Conservation (phyloP, 2,797 vertebrate genomes). For the Sebastes itinus region DNA sequence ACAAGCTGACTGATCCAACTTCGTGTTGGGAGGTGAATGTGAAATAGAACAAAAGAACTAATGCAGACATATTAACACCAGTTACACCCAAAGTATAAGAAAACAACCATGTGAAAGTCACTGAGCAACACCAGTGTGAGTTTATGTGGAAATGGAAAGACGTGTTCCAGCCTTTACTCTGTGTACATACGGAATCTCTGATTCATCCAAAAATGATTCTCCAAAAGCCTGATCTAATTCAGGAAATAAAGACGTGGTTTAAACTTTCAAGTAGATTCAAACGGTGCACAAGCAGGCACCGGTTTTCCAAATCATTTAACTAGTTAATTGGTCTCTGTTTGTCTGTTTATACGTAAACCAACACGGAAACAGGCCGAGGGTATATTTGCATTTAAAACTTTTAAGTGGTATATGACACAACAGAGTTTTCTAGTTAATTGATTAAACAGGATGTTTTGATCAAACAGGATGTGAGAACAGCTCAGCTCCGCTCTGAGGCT, state of each 20-base stretch:
- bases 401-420: neutral
- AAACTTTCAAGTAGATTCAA: neutral
- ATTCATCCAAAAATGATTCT: neutral
- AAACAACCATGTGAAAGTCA: neutral
- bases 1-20: neutral
- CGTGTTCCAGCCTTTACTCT: neutral
- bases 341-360: neutral
- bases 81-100: neutral
- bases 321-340: neutral
- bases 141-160: neutral
- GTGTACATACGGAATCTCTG: neutral
- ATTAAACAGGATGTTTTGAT: neutral
- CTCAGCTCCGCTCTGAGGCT: neutral
- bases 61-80: neutral
- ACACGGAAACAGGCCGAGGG: neutral
- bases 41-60: neutral
- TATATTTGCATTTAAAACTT: neutral
- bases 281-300: neutral
- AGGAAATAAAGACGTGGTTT: neutral
- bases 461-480: neutral
- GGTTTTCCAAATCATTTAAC: neutral
- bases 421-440: neutral
- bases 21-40: neutral
- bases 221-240: neutral
- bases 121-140: neutral